Percentiles rank a stretch among this genome's conserved stretches.
Conservation (phyloP, 2,888 invertebrate species). For the Cryptocephalus primarius region DNA sequence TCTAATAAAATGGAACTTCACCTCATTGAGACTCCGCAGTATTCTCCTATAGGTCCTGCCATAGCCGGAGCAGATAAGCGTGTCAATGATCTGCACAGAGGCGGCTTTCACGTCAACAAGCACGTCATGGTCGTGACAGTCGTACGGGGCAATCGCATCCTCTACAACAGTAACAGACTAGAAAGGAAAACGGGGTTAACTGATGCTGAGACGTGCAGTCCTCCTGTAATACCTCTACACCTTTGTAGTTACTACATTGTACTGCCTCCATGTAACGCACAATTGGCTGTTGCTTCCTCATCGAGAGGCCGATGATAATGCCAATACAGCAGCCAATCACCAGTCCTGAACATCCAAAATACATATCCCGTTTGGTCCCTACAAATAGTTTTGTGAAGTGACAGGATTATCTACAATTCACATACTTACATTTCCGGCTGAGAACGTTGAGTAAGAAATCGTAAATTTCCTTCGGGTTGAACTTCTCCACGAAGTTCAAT, state of each 20-base stretch:
- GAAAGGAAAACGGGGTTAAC: conserved; percentile 9
- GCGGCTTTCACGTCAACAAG: conserved; percentile 51
- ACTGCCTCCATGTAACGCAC: conserved; percentile 40
- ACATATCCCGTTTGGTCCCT: conserved; percentile 38
- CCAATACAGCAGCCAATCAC: conserved; percentile 37
- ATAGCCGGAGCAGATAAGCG: conserved; percentile 49
- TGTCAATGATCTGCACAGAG: conserved; percentile 47
- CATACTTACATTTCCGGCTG: conserved; percentile 26
- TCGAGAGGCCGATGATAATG: conserved; percentile 31
- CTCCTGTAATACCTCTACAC: conserved; percentile 34
- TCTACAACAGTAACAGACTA: conserved; percentile 45
- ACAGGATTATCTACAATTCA: not conserved
- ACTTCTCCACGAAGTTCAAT: conserved; percentile 14
- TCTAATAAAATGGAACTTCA: conserved; percentile 5
- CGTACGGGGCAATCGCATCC: conserved; percentile 42
- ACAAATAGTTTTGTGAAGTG: conserved; percentile 5
- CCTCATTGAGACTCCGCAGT: conserved; percentile 23
- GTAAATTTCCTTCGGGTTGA: conserved; percentile 23
- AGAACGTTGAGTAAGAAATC: conserved; percentile 20
- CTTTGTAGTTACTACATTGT: conserved; percentile 38
- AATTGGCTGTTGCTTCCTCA: conserved; percentile 26
- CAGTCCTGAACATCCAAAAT: conserved; percentile 37
- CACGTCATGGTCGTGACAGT: conserved; percentile 43
- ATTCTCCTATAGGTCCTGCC: conserved; percentile 27
- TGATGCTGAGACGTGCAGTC: not conserved